Evolutionary conservation across 2,797 vertebrate species (phyloP).

Genomic region (Esox masquinongy): DNA sequence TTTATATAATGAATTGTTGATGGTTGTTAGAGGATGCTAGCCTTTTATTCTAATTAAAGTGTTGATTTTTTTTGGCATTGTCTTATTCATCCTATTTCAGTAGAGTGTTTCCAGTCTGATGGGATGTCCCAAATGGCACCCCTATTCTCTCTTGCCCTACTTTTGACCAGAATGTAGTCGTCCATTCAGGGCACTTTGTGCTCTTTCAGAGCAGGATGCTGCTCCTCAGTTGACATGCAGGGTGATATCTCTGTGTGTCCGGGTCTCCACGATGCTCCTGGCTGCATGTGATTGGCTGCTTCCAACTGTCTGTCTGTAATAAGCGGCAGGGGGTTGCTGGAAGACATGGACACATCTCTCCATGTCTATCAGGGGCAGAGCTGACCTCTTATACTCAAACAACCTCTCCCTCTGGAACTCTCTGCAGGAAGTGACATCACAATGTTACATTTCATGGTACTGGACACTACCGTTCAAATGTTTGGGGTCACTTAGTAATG

Average conservation of each 20-base stretch:
- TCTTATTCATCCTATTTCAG: not conserved
- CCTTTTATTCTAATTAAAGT: not conserved
- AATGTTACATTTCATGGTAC: not conserved
- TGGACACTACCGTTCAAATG: not conserved
- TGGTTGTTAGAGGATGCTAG: not conserved
- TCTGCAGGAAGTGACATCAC: constrained; percentile 42
- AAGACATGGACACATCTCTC: constrained; percentile 29
- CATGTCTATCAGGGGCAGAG: constrained; percentile 29
- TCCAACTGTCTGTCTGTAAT: not conserved
- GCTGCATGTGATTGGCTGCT: not conserved
- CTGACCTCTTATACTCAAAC: constrained; percentile 47
- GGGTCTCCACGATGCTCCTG: constrained; percentile 27
- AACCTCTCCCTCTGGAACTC: constrained; percentile 43
- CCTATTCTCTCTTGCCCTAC: not conserved
- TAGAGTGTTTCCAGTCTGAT: not conserved
- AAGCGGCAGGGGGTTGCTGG: constrained; percentile 27
- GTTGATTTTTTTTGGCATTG: not conserved
- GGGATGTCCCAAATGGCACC: not conserved
- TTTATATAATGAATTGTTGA: not conserved
- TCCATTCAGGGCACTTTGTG: not conserved
- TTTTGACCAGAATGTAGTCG: not conserved
- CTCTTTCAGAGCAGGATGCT: not conserved
- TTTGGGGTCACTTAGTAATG: too few species aligned
- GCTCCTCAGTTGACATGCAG: constrained; percentile 27
- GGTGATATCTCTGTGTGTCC: constrained; percentile 29